These are phyloP conservation scores for Protonemura montana DNA, from an alignment of 2,888 invertebrate genomes.

Conservation along the genomic window DNA sequence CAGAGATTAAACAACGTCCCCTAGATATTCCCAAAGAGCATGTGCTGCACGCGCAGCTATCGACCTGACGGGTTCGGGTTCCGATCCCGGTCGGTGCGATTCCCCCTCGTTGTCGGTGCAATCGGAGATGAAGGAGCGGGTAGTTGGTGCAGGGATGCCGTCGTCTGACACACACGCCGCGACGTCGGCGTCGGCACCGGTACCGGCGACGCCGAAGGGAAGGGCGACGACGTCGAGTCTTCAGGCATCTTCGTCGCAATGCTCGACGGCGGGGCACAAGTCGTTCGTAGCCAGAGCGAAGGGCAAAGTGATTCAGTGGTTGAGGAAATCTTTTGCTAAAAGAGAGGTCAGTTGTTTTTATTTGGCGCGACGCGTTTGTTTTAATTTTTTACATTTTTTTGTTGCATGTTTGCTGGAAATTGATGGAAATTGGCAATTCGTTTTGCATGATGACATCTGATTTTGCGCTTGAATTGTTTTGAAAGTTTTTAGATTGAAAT, in stretches of 20 bases:
- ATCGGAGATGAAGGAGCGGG: slow-evolving; percentile 48
- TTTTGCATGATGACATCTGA: neutral
- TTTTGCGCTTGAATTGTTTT: neutral
- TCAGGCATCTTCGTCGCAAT: neutral
- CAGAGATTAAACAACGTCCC: neutral
- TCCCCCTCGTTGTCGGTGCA: neutral
- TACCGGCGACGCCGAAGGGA: neutral
- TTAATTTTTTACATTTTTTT: no score
- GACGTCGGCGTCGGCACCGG: neutral
- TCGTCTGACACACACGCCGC: neutral
- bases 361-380: no score
- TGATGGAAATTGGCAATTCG: neutral
- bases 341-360: slow-evolving; percentile 18
- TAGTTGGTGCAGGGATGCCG: slow-evolving; percentile 19
- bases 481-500: neutral
- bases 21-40: neutral
- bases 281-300: neutral
- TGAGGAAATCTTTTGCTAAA: slow-evolving; percentile 13
- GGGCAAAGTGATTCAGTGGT: neutral
- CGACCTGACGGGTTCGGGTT: slow-evolving; percentile 8
- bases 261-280: neutral
- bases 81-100: neutral
- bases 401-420: neutral
- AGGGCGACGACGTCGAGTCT: neutral
- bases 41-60: neutral